phyloP scores from a whole-genome alignment of 2,797 vertebrate species.

The Staurois parvus region DNA sequence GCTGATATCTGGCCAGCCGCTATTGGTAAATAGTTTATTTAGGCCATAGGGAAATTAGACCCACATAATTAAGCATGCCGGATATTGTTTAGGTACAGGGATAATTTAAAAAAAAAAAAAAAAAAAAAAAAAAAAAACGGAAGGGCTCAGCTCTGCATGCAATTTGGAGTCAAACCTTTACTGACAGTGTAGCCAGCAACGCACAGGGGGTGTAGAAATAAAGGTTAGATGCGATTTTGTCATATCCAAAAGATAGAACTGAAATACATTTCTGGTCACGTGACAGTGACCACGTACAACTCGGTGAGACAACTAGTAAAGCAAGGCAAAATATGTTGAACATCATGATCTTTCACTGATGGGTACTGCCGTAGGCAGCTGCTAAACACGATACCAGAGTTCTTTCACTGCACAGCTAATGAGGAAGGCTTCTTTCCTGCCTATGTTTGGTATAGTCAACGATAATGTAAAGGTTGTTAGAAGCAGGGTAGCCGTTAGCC shows the following conservation, averaged over 20 bases:
- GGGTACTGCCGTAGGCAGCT: background rate
- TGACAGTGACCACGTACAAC: background rate
- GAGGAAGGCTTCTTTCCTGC: constrained; percentile 23
- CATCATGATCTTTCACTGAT: background rate
- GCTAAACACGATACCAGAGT: constrained; percentile 9
- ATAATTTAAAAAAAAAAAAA: too few species aligned
- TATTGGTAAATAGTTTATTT: constrained; percentile 1
- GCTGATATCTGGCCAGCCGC: background rate
- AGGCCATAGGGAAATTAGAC: background rate
- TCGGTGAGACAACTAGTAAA: background rate
- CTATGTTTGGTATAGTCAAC: constrained; percentile 43
- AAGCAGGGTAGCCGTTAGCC: constrained; percentile 59
- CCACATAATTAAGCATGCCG: constrained; percentile 26
- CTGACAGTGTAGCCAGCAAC: constrained; percentile 41
- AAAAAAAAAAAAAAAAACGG: background rate
- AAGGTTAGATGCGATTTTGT: constrained; percentile 23
- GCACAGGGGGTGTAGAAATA: constrained; percentile 36
- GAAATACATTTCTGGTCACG: background rate
- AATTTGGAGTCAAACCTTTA: constrained; percentile 44
- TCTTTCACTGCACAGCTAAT: constrained; percentile 26
- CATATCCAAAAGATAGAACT: constrained; percentile 19
- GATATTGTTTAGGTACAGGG: background rate
- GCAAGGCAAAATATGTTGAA: constrained; percentile 3
- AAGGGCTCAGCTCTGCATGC: constrained; percentile 37
- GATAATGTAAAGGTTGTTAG: constrained; percentile 53